These are phyloP conservation scores for Pygoscelis adeliae DNA, from an alignment of 2,113 vertebrate genomes.

Conservation along the genomic window DNA sequence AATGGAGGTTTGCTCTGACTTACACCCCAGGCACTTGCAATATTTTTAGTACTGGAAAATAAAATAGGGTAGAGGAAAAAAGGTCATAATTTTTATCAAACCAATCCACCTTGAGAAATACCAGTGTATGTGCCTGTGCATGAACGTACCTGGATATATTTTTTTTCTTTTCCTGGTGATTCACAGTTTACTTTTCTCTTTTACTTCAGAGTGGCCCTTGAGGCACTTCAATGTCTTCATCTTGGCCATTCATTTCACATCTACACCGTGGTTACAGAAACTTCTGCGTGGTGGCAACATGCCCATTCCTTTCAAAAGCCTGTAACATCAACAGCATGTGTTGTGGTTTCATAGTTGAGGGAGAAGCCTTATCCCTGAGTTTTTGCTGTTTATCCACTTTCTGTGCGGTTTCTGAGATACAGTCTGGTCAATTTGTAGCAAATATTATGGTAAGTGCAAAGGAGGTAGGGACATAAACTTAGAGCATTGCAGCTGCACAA, in stretches of 20 bases:
- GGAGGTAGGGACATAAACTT: background rate
- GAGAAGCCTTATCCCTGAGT: background rate
- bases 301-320: background rate
- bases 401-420: background rate
- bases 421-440: background rate
- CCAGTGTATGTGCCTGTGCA: background rate
- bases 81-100: slow-evolving; percentile 72
- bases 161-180: background rate
- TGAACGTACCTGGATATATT: background rate
- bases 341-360: background rate
- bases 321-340: background rate
- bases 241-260: background rate
- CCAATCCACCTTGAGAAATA: slow-evolving; percentile 66
- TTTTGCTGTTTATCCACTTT: background rate
- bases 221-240: background rate
- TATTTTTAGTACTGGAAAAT: slow-evolving; percentile 75
- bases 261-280: background rate
- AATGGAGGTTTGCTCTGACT: slow-evolving; percentile 68
- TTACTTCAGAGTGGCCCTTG: background rate
- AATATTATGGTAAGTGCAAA: background rate
- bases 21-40: slow-evolving; percentile 71
- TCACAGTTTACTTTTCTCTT: slow-evolving; percentile 27
- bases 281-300: background rate
- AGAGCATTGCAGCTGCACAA: background rate
- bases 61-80: slow-evolving; percentile 61